Evolutionary conservation across 2,797 vertebrate genomes (phyloP).

Genomic region (Mionectes olivaceus): DNA sequence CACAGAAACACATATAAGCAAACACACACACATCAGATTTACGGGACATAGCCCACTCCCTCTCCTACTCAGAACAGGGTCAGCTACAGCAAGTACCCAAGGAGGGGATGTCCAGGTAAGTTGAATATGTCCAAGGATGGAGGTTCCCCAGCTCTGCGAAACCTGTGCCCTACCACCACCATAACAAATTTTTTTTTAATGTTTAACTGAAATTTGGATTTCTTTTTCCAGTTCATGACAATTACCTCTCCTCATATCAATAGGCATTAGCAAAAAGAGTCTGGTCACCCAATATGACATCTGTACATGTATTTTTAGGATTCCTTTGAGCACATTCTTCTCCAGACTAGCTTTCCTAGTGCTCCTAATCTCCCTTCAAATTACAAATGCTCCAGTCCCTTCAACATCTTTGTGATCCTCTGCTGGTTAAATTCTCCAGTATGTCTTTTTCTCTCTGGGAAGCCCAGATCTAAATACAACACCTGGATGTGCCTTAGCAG

Average conservation of each 20-base stretch:
- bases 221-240: background rate
- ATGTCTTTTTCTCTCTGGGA: background rate
- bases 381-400: background rate
- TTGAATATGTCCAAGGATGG: background rate
- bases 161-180: background rate
- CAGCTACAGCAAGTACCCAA: background rate
- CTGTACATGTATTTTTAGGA: background rate
- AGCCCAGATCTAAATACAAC: background rate
- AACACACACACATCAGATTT: background rate
- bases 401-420: background rate
- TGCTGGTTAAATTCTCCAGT: background rate
- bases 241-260: background rate
- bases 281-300: fast-evolving
- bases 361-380: fast-evolving
- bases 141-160: background rate
- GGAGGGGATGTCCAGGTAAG: fast-evolving
- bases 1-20: background rate
- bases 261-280: background rate
- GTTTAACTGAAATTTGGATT: background rate
- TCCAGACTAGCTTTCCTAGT: background rate
- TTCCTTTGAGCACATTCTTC: background rate
- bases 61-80: background rate
- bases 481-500: background rate
- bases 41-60: background rate
- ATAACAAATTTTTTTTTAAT: fast-evolving